phyloP scores from a whole-genome alignment of 2,113 vertebrate species.

The Bubalus kerabau region DNA sequence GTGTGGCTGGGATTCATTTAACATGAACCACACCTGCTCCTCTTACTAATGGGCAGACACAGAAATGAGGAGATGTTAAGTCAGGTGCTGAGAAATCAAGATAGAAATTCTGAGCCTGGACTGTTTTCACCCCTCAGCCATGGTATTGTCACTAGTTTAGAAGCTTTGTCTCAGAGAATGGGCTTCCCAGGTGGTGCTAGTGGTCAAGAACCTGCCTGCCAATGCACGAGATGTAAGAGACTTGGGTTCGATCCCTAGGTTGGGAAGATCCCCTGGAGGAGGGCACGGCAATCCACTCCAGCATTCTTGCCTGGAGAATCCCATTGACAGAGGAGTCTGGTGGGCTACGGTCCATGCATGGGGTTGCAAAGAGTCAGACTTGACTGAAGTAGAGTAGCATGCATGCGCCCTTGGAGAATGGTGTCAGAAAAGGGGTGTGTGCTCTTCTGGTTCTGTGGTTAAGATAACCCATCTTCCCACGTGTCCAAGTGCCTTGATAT shows the following conservation, averaged over 20 bases:
- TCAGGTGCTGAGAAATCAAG: not conserved
- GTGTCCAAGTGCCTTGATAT: not conserved
- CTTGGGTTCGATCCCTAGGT: not conserved
- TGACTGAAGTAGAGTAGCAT: not conserved
- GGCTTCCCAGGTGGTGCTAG: not conserved
- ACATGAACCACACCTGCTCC: accelerated
- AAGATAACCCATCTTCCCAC: not conserved
- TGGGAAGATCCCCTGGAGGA: not conserved
- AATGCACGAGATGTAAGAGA: not conserved
- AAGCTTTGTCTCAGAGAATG: not conserved
- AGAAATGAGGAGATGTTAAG: no score
- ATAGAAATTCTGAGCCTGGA: no score
- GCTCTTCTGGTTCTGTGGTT: not conserved
- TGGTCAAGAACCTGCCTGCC: not conserved
- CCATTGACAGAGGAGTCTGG: not conserved
- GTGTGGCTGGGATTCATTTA: not conserved
- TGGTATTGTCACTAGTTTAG: not conserved
- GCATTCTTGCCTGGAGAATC: not conserved
- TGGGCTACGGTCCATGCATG: not conserved
- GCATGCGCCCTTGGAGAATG: not conserved
- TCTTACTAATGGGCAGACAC: not conserved
- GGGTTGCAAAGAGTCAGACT: not conserved
- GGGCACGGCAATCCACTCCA: not conserved
- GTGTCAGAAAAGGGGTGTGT: not conserved
- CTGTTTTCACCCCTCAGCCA: not conserved